Conservation (phyloP, 2,888 invertebrate genomes). For the Hydropsyche betteni region DNA sequence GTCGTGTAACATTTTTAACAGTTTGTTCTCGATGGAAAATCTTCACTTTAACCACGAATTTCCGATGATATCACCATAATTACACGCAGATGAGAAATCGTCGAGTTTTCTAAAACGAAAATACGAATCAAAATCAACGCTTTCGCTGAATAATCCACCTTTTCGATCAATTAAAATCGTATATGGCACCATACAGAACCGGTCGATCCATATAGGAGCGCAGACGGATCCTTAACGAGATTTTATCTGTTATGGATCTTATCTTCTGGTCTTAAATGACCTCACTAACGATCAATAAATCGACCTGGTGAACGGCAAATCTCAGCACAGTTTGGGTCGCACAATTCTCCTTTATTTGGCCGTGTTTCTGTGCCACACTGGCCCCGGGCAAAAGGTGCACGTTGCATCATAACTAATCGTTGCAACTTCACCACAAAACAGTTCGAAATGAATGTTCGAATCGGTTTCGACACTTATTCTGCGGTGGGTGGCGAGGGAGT, state of each 20-base stretch:
- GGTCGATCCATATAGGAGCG: too few relatives aligned
- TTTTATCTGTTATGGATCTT: too few relatives aligned
- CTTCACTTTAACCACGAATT: background rate
- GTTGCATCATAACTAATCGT: conserved; percentile 8
- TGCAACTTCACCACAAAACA: background rate
- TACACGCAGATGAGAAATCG: conserved; percentile 2
- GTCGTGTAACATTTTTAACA: background rate
- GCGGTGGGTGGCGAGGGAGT: conserved; percentile 4
- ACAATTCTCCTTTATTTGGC: conserved; percentile 7
- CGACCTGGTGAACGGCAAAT: conserved; percentile 1
- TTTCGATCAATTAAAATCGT: too few relatives aligned
- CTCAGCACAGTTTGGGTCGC: too few relatives aligned
- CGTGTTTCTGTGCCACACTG: conserved; percentile 10
- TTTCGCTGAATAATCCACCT: too few relatives aligned
- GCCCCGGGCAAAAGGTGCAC: conserved; percentile 22
- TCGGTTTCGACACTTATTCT: background rate
- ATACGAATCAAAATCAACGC: too few relatives aligned
- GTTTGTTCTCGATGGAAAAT: conserved; percentile 8
- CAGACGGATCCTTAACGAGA: too few relatives aligned
- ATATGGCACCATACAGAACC: too few relatives aligned
- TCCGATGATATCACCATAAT: conserved; percentile 3
- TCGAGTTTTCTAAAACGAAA: background rate
- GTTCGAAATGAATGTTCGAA: background rate
- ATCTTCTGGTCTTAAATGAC: too few relatives aligned
- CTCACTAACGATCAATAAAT: too few relatives aligned